Base-by-base conservation (phyloP, 2,888 invertebrate species). In the Thera obeliscata region DNA sequence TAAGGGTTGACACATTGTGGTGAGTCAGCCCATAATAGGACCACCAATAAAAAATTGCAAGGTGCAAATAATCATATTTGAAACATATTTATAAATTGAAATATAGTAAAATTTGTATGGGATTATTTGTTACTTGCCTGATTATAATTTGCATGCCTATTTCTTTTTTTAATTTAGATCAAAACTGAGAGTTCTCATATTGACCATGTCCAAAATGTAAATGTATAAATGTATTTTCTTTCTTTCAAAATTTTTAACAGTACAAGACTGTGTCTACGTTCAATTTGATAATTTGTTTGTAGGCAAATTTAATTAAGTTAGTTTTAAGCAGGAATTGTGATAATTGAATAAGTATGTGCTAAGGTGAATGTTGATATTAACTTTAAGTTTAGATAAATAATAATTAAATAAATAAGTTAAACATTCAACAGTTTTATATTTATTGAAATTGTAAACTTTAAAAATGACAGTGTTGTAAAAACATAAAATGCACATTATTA, bases 301-400 rank as follows among this genome's bases (percentile, higher is more conserved):
- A 74, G 78, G 78, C 78, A 71, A 72, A 64, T 46, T 71, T 70
- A 64, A 64, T 61, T 60, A 67, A 70, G 66, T 78, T 75, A 63
- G 66, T 71, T 75, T 72, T 76, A 61, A 64, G 41, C 60, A 76
- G 67, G 76, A 76, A 79, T 83, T 87, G 87, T 87, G 87, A 87
- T 87, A 86, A 85, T 82, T 80, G 75, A 70, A 55, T 71, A 82
- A 77, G 76, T 69, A 68, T 59, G 52, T 61, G 67, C 66, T 59
- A 76, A 78, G 71, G 61, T 70, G 73, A 78, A 76, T 74, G 67
- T 75, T 76, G 74, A 74, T 77, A 72, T 71, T 81, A 77, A 72
- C 66, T 69, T 61, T 81, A 79, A 80, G 66, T 78, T 78, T 7
- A 46, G 43, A 22, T 22, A 22, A 22, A 22, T 22, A 22, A 22